These are phyloP conservation scores for Ypsolopha scabrella DNA, from an alignment of 2,888 invertebrate genomes.

Conservation along the genomic window DNA sequence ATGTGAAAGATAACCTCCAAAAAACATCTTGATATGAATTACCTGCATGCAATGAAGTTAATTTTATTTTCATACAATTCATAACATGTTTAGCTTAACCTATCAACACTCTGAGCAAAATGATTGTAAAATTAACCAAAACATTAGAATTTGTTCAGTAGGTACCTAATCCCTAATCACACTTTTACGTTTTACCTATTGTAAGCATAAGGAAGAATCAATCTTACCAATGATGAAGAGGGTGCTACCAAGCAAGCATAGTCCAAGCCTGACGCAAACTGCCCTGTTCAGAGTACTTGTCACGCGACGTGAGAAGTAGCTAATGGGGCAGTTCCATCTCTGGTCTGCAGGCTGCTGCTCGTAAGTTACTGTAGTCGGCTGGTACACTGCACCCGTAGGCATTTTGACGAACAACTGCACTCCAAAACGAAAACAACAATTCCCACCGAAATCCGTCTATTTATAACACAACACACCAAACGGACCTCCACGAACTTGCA, in stretches of 20 bases:
- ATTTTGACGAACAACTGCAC: conserved; percentile 42
- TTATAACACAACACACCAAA: neutral
- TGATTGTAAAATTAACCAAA: too few relatives aligned
- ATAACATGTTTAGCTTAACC: too few relatives aligned
- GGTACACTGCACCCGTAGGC: conserved; percentile 81
- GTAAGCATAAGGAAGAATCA: neutral
- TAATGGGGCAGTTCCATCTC: conserved; percentile 69
- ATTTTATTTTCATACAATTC: too few relatives aligned
- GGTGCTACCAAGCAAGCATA: conserved; percentile 53
- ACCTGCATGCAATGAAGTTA: too few relatives aligned
- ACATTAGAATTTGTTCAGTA: too few relatives aligned
- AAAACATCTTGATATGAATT: too few relatives aligned
- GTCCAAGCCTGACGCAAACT: conserved; percentile 48
- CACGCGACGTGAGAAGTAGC: conserved; percentile 63
- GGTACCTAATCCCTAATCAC: too few relatives aligned
- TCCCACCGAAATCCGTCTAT: neutral
- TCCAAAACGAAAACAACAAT: conserved; percentile 12
- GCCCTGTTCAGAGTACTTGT: conserved; percentile 58
- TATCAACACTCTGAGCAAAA: too few relatives aligned
- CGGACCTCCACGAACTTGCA: neutral
- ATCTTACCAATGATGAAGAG: conserved; percentile 54
- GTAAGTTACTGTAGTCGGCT: conserved; percentile 83
- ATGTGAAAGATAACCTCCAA: too few relatives aligned
- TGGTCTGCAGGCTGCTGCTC: conserved; percentile 72
- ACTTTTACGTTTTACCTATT: too few relatives aligned